Evolutionary conservation across 2,113 vertebrate genomes (phyloP).

Genomic region (Puma concolor): DNA sequence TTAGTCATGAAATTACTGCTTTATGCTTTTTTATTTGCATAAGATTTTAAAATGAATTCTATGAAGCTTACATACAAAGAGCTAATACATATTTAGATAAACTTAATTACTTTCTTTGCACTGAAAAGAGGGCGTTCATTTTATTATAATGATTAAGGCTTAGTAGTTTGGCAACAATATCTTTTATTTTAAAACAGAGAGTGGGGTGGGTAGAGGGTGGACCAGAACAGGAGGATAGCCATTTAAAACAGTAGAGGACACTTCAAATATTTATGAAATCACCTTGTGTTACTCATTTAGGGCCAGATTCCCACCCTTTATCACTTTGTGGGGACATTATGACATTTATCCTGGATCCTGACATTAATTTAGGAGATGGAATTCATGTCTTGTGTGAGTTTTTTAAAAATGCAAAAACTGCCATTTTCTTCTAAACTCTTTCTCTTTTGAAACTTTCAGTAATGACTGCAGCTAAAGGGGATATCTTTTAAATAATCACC

Average conservation of each 20-base stretch:
- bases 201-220: no score
- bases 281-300: slow-evolving; percentile 20
- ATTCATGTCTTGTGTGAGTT: slow-evolving; percentile 36
- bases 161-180: background rate
- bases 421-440: slow-evolving; percentile 37
- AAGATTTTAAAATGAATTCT: slow-evolving; percentile 71
- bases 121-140: slow-evolving; percentile 32
- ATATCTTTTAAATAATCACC: slow-evolving; percentile 44
- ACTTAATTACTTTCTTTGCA: slow-evolving; percentile 60
- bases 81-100: background rate
- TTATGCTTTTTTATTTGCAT: slow-evolving; percentile 61
- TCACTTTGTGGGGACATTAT: slow-evolving; percentile 39
- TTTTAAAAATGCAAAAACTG: slow-evolving; percentile 5
- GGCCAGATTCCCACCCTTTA: slow-evolving; percentile 49
- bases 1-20: background rate
- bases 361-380: slow-evolving; percentile 53
- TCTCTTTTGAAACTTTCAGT: slow-evolving; percentile 56
- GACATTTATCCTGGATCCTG: slow-evolving; percentile 61
- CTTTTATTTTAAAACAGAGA: slow-evolving; percentile 11
- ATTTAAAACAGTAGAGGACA: slow-evolving; percentile 58
- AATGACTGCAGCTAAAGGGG: background rate
- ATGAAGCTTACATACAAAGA: slow-evolving; percentile 57
- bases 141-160: slow-evolving; percentile 53
- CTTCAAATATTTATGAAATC: slow-evolving; percentile 72
- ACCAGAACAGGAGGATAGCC: background rate